A percentile compares a stretch with the other conserved stretches of the same genome.
phyloP scores from a whole-genome alignment of 1,140 invertebrate genomes.

The Bombus superbus region DNA sequence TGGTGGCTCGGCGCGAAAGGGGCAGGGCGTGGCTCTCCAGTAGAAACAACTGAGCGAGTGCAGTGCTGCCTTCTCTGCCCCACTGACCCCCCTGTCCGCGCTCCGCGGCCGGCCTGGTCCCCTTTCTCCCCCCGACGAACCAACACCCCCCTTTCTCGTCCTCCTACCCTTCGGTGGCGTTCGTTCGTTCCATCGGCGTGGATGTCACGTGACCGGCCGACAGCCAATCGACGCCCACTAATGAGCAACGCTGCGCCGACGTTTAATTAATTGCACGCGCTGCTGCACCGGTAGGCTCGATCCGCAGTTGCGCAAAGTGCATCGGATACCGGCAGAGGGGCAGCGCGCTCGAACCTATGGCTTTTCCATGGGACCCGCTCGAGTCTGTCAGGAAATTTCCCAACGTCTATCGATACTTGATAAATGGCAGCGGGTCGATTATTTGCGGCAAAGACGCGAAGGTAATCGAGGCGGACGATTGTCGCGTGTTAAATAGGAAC shows the following conservation, averaged over 20 bases:
- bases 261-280: slow-evolving; percentile 68
- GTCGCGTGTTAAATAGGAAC: neutral
- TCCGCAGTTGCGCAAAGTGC: slow-evolving; percentile 63
- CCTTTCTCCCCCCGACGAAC: slow-evolving; percentile 75
- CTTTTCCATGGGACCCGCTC: neutral
- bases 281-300: slow-evolving; percentile 54
- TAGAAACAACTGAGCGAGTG: slow-evolving; percentile 79
- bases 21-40: slow-evolving; percentile 80
- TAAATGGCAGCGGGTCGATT: neutral
- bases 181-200: slow-evolving; percentile 49
- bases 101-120: slow-evolving; percentile 41
- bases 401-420: neutral
- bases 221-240: slow-evolving; percentile 70
- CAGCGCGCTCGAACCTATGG: neutral
- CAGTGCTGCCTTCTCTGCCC: slow-evolving; percentile 63
- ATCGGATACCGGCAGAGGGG: neutral
- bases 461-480: neutral
- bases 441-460: neutral
- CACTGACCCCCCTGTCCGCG: slow-evolving; percentile 52
- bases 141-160: slow-evolving; percentile 72
- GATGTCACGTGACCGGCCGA: slow-evolving; percentile 66
- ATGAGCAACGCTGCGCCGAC: slow-evolving; percentile 64
- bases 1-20: slow-evolving; percentile 76
- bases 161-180: slow-evolving; percentile 68
- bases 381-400: neutral